Conservation (phyloP, 37 sponge, comb jelly and placozoan genomes). For the Oopsacas minuta region DNA sequence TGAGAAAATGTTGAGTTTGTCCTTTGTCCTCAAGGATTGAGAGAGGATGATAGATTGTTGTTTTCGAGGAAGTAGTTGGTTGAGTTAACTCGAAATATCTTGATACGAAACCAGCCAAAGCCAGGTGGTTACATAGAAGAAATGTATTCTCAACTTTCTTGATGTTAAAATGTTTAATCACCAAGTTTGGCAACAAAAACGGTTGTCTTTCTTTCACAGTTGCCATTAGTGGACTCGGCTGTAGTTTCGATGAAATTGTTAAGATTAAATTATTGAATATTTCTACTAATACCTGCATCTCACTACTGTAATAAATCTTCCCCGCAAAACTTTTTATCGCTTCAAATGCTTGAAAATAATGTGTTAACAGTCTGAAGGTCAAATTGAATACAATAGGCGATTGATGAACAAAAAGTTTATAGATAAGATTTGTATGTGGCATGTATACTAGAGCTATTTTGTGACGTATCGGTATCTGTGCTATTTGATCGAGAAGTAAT, state of each 20-base stretch:
- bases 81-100: neutral
- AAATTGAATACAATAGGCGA: neutral
- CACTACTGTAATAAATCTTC: neutral
- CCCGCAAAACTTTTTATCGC: neutral
- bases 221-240: neutral
- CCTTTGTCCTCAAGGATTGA: neutral
- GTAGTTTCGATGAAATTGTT: neutral
- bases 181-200: neutral
- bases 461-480: neutral
- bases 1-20: neutral
- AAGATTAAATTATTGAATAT: neutral
- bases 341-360: neutral
- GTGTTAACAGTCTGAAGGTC: neutral
- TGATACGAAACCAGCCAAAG: neutral
- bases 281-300: neutral
- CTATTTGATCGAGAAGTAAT: neutral
- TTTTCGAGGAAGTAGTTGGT: neutral
- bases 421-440: neutral
- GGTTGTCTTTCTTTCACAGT: neutral
- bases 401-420: neutral
- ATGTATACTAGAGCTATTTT: neutral
- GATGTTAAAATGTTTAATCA: neutral
- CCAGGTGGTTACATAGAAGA: neutral
- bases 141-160: neutral
- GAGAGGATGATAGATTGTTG: neutral